phyloP scores from a whole-genome alignment of 2,888 invertebrate genomes.

The Eurytoma californica region DNA sequence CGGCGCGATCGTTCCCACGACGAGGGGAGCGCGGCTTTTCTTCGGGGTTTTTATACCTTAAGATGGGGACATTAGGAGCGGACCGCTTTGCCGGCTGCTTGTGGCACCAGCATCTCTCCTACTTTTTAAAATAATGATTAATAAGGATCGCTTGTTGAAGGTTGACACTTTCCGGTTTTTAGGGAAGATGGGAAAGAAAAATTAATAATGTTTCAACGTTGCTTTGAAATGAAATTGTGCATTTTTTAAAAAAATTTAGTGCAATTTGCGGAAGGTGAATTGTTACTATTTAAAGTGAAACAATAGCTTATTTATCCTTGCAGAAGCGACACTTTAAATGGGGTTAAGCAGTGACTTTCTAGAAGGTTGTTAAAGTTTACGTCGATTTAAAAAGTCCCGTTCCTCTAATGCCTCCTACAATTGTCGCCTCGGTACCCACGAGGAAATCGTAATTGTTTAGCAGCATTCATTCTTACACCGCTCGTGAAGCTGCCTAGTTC shows the following conservation, averaged over 20 bases:
- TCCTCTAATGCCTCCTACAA: conserved; percentile 9
- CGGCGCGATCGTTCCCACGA: conserved; percentile 39
- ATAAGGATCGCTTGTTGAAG: no score
- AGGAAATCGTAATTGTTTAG: conserved; percentile 48
- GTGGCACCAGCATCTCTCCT: no score
- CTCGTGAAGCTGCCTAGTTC: not conserved
- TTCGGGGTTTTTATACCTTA: not conserved
- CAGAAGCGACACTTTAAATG: no score
- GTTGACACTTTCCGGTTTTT: not conserved
- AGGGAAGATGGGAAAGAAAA: not conserved
- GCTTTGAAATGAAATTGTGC: not conserved
- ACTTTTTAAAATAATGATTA: no score
- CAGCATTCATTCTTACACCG: conserved; percentile 3
- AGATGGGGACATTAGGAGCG: no score
- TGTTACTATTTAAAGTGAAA: no score
- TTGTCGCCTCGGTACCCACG: conserved; percentile 60
- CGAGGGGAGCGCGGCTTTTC: not conserved
- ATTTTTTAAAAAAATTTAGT: no score
- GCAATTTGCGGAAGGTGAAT: no score
- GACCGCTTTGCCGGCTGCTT: no score
- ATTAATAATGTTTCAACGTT: not conserved
- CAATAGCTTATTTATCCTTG: no score
- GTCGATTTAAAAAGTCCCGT: conserved; percentile 24
- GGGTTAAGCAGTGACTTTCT: not conserved
- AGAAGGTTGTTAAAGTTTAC: conserved; percentile 29